Evolutionary conservation across 2,113 vertebrate species (phyloP).

Genomic region (Zapus hudsonius): DNA sequence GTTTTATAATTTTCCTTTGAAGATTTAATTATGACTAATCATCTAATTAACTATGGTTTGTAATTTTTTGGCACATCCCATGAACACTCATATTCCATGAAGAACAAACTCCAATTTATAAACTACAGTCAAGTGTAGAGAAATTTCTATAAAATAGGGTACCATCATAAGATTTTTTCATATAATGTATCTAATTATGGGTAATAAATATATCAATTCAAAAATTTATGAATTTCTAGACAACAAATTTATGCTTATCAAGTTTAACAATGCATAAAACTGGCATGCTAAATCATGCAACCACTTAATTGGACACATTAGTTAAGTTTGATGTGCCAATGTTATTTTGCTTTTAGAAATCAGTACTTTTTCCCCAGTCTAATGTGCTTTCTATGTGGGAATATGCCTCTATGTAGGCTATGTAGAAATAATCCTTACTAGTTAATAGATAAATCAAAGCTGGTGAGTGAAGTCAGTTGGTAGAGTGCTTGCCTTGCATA

Average conservation of each 20-base stretch:
- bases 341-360: not conserved
- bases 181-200: too few species aligned
- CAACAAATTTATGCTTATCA: not conserved
- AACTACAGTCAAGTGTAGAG: not conserved
- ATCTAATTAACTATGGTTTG: not conserved
- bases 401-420: too few species aligned
- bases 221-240: not conserved
- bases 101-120: conserved; percentile 20
- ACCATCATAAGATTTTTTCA: too few species aligned
- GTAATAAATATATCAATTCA: too few species aligned
- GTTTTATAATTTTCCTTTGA: not conserved
- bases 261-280: not conserved
- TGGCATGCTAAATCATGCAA: not conserved
- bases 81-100: not conserved
- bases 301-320: not conserved
- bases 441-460: not conserved
- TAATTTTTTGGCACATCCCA: conserved; percentile 10
- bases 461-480: not conserved
- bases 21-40: not conserved
- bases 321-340: not conserved
- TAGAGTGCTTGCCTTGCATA: too few species aligned
- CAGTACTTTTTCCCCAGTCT: not conserved
- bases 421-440: not conserved
- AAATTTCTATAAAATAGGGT: not conserved
- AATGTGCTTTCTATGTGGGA: not conserved